These are phyloP conservation scores for Choristoneura rosaceana DNA, from an alignment of 2,888 invertebrate species.

Conservation along the genomic window DNA sequence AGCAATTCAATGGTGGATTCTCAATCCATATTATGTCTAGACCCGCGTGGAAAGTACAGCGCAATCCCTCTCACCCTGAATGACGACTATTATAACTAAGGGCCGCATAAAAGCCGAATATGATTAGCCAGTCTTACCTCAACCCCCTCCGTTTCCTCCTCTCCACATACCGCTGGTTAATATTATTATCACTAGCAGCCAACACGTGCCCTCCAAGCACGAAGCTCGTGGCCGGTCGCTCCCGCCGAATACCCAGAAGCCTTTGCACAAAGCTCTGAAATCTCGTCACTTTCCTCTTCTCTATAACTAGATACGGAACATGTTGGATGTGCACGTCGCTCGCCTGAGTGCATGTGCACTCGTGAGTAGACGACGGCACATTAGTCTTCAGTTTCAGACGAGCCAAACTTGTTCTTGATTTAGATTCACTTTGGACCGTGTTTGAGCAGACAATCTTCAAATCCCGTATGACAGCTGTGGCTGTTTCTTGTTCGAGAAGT, in stretches of 20 bases:
- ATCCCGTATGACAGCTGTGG: constrained; percentile 60
- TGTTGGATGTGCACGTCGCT: constrained; percentile 48
- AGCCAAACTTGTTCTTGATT: constrained; percentile 5
- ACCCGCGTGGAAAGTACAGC: no score
- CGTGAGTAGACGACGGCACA: not conserved
- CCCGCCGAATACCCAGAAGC: constrained; percentile 65
- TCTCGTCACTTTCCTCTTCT: constrained; percentile 61
- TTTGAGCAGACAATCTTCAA: constrained; percentile 49
- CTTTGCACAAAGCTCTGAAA: constrained; percentile 73
- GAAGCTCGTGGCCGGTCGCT: constrained; percentile 44
- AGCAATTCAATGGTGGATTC: no score
- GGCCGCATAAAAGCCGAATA: no score
- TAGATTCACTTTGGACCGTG: constrained; percentile 31
- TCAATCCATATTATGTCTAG: no score
- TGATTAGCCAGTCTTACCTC: constrained; percentile 18
- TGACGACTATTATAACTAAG: no score
- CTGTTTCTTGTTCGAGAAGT: constrained; percentile 46
- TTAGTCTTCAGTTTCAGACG: constrained; percentile 42
- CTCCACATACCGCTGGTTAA: constrained; percentile 55
- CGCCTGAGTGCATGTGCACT: constrained; percentile 49
- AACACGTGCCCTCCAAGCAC: constrained; percentile 57
- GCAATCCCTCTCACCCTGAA: no score
- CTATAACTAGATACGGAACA: constrained; percentile 55
- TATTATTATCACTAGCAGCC: constrained; percentile 70
- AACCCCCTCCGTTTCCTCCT: constrained; percentile 58